These are phyloP conservation scores for Mus pahari DNA, from an alignment of 2,113 vertebrate species.

Conservation along the genomic window DNA sequence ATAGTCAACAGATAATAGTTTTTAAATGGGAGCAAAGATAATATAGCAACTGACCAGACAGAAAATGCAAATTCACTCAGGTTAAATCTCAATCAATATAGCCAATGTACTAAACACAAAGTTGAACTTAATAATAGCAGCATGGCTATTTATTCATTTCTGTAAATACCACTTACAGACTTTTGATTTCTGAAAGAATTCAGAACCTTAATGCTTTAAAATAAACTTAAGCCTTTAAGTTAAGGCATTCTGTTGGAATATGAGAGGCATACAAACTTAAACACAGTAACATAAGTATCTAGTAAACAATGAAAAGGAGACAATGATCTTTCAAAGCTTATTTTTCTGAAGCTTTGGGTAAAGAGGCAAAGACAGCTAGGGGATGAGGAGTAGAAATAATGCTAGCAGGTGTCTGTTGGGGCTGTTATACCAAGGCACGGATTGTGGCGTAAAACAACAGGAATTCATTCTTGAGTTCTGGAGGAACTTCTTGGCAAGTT, in stretches of 20 bases:
- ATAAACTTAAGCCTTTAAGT: not conserved
- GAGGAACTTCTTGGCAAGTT: not conserved
- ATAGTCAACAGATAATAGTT: constrained; percentile 3
- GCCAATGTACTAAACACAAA: not conserved
- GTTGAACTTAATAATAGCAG: not conserved
- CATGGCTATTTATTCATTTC: not conserved
- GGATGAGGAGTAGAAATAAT: not conserved
- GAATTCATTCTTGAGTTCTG: not conserved
- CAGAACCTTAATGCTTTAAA: constrained; percentile 7
- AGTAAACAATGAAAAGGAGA: not conserved
- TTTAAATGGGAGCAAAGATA: constrained; percentile 2
- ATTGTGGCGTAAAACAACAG: not conserved
- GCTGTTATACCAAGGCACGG: not conserved
- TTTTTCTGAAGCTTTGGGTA: not conserved
- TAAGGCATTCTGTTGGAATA: not conserved
- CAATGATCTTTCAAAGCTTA: not conserved
- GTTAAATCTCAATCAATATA: not conserved
- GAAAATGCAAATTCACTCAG: not conserved
- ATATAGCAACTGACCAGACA: not conserved
- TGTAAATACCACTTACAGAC: not conserved
- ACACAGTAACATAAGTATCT: not conserved
- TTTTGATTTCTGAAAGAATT: not conserved
- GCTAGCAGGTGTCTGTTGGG: not conserved
- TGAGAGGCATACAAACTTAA: not conserved
- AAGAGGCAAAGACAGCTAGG: not conserved